phyloP scores from a whole-genome alignment of 2,888 invertebrate genomes.

The Synanthedon vespiformis region DNA sequence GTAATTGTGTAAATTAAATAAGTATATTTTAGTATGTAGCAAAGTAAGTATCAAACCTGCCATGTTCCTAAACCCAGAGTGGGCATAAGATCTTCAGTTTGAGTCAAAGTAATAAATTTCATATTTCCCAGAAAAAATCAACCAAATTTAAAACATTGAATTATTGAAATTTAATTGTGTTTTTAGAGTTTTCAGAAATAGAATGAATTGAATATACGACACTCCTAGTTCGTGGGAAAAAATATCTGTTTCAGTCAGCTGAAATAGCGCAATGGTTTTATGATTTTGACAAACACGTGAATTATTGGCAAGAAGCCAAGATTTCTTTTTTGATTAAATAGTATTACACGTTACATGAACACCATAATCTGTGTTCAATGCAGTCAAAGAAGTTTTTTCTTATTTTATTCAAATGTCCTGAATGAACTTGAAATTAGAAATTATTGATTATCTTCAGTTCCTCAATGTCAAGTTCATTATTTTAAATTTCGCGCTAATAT shows the following conservation, averaged over 20 bases:
- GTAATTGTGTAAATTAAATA: too few species aligned
- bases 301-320: neutral
- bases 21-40: neutral
- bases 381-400: too few species aligned
- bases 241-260: too few species aligned
- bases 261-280: too few species aligned
- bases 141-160: too few species aligned
- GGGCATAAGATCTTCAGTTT: slow-evolving; percentile 73
- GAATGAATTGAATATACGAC: too few species aligned
- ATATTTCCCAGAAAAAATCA: slow-evolving; percentile 17
- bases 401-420: neutral
- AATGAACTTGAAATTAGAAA: neutral
- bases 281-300: neutral
- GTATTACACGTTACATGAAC: too few species aligned
- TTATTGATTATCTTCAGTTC: neutral
- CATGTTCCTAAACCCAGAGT: slow-evolving; percentile 79
- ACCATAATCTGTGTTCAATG: too few species aligned
- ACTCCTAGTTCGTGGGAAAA: too few species aligned
- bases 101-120: slow-evolving; percentile 56
- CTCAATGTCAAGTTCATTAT: neutral
- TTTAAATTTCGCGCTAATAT: neutral
- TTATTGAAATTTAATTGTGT: too few species aligned
- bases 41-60: slow-evolving; percentile 59
- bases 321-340: too few species aligned
- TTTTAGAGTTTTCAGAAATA: too few species aligned